Conservation (phyloP, 2,113 vertebrate species). For the Odocoileus virginianus region DNA sequence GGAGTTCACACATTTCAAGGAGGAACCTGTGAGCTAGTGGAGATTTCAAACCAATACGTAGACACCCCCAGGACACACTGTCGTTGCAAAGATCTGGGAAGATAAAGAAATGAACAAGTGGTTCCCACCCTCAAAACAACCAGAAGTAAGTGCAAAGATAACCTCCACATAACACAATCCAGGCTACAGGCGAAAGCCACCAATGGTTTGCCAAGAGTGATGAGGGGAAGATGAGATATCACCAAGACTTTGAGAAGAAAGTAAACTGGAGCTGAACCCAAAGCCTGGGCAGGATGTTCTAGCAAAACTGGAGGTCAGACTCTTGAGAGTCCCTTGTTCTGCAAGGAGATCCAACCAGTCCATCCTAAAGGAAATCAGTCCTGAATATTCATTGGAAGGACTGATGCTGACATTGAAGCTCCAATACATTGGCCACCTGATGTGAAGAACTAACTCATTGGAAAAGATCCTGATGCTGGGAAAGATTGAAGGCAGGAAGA, state of each 20-base stretch:
- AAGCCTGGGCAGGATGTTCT: neutral
- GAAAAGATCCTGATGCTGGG: neutral
- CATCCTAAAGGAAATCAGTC: neutral
- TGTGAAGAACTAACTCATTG: neutral
- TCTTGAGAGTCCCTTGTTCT: neutral
- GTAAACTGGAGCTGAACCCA: neutral
- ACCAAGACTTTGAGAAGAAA: neutral
- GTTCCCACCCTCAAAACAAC: neutral
- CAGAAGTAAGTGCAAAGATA: neutral
- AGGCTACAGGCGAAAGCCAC: neutral
- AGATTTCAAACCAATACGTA: neutral
- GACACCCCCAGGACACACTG: neutral
- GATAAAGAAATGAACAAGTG: neutral
- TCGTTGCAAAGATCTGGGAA: neutral
- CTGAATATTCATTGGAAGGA: neutral
- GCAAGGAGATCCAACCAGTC: neutral
- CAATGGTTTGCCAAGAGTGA: rapidly evolving
- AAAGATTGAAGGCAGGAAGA: neutral
- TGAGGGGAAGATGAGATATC: neutral
- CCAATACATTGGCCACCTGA: neutral
- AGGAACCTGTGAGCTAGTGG: neutral
- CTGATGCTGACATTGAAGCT: neutral
- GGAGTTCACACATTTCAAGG: neutral
- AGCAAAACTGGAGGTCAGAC: neutral
- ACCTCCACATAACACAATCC: neutral